Conservation (phyloP, 2,113 vertebrate genomes). For the Tyrannus savana region DNA sequence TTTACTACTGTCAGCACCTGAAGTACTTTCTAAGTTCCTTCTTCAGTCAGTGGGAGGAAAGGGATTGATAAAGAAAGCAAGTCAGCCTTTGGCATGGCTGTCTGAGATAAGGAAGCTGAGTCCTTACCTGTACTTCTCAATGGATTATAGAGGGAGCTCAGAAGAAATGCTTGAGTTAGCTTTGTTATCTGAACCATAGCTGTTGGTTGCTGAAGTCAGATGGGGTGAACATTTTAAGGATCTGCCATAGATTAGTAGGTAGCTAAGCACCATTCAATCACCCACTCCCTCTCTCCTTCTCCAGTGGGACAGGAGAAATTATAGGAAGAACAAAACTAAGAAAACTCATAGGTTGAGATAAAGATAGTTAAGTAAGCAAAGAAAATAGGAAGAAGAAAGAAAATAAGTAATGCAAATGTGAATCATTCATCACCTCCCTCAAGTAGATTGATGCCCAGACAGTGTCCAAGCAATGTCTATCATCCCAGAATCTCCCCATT, state of each 20-base stretch:
- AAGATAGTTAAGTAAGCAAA: background rate
- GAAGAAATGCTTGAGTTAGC: background rate
- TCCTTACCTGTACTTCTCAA: background rate
- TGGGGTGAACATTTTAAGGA: background rate
- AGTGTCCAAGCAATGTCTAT: background rate
- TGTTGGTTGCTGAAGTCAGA: background rate
- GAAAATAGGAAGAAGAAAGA: background rate
- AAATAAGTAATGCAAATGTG: background rate
- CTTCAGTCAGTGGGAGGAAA: background rate
- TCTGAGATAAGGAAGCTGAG: background rate
- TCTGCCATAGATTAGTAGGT: background rate
- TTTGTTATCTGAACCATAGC: background rate
- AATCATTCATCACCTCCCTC: background rate
- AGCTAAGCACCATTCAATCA: background rate
- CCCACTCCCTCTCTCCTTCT: background rate
- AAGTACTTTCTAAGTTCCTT: background rate
- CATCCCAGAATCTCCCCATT: rapidly evolving
- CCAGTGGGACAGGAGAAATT: background rate
- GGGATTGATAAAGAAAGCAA: background rate
- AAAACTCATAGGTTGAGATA: background rate
- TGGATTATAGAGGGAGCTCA: background rate
- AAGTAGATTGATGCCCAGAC: background rate
- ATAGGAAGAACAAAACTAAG: background rate
- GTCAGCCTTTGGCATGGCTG: background rate
- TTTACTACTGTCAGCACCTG: background rate